Conservation (phyloP, 2,797 vertebrate genomes). For the Remorina albescens region DNA sequence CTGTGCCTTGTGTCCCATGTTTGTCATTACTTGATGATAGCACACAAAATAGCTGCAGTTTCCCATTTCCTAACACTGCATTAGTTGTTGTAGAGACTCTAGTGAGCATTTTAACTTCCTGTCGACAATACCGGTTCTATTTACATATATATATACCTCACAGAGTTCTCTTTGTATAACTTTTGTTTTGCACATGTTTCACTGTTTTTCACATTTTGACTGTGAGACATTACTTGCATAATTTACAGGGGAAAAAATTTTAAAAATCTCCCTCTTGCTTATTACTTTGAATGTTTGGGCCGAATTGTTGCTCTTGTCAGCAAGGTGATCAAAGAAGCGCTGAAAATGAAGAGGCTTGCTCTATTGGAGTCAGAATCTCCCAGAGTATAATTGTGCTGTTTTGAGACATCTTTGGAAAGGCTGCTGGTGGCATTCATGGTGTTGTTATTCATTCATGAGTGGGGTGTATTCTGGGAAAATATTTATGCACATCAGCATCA, state of each 20-base stretch:
- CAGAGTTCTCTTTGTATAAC: constrained; percentile 2
- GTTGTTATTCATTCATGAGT: constrained; percentile 62
- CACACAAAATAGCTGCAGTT: constrained; percentile 69
- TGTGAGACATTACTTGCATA: constrained; percentile 21
- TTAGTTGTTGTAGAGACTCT: neutral
- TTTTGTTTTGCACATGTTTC: constrained; percentile 9
- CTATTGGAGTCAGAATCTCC: constrained; percentile 58
- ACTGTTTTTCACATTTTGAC: constrained; percentile 14
- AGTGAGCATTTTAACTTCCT: constrained; percentile 11
- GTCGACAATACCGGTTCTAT: neutral
- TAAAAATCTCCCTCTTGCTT: constrained; percentile 25
- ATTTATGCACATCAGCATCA: constrained; percentile 66
- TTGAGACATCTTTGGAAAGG: constrained; percentile 25
- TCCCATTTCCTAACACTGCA: constrained; percentile 49
- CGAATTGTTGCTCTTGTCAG: constrained; percentile 65
- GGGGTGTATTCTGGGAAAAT: constrained; percentile 60
- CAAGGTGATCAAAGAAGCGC: constrained; percentile 71
- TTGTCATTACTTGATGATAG: constrained; percentile 70
- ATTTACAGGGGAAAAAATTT: constrained; percentile 29
- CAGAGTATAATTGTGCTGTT: constrained; percentile 66
- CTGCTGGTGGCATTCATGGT: constrained; percentile 56
- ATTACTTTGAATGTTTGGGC: constrained; percentile 54
- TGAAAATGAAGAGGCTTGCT: constrained; percentile 62
- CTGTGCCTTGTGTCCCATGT: constrained; percentile 39
- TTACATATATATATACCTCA: neutral